Evolutionary conservation across 53 echinoderm and acorn worm genomes (phyloP).

Genomic region (Temnopleurus reevesii): DNA sequence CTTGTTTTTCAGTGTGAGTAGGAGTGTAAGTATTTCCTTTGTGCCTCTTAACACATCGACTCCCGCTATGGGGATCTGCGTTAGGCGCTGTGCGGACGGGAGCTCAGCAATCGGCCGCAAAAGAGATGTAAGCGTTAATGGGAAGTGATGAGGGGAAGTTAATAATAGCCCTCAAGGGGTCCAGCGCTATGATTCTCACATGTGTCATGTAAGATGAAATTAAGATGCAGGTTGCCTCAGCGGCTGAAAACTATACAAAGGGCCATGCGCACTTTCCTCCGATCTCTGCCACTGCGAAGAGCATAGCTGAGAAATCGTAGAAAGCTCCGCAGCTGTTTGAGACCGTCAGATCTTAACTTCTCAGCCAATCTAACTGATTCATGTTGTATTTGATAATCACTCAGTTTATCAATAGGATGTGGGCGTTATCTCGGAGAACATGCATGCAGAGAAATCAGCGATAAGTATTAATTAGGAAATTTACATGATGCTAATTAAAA

Average conservation of each 20-base stretch:
- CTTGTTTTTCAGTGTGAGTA: conserved; percentile 41
- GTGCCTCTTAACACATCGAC: neutral
- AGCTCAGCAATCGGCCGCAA: neutral
- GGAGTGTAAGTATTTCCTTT: conserved; percentile 24
- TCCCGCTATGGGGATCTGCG: neutral
- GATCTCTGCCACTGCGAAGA: neutral
- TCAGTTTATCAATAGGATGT: conserved; percentile 39
- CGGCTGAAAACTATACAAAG: conserved; percentile 12
- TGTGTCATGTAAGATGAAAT: conserved; percentile 28
- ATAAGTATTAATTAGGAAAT: conserved; percentile 51
- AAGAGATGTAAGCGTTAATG: conserved; percentile 54
- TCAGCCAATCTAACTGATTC: conserved; percentile 53
- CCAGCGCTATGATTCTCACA: conserved; percentile 16
- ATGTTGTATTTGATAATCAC: conserved; percentile 35
- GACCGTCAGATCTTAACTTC: conserved; percentile 47
- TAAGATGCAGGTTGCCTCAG: conserved; percentile 27
- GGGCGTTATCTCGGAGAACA: conserved; percentile 51
- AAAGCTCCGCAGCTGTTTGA: conserved; percentile 30
- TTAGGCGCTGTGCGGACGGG: neutral
- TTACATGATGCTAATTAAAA: conserved; percentile 53
- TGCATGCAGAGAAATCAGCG: neutral
- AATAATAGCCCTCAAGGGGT: conserved; percentile 59
- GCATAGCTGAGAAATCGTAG: neutral
- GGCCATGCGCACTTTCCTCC: conserved; percentile 27
- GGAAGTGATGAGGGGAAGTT: conserved; percentile 55